These are phyloP conservation scores for Zaprionus lineosus DNA, from an alignment of 2,888 invertebrate species.

Conservation along the genomic window DNA sequence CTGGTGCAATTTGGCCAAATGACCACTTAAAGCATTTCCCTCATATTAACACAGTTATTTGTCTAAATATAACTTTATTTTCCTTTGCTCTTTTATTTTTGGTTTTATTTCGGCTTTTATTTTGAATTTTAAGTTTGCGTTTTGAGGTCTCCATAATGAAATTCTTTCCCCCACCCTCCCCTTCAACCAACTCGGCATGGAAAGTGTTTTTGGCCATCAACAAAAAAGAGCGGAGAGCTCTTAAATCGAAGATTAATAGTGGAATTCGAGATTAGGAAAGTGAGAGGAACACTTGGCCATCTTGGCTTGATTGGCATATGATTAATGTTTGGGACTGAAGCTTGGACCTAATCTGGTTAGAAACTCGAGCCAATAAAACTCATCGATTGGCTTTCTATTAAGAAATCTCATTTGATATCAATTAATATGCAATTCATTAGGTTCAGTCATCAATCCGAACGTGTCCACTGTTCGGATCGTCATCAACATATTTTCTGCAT, in stretches of 20 bases:
- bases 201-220: constrained; percentile 55
- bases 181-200: constrained; percentile 42
- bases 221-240: constrained; percentile 22
- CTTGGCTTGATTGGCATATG: neutral
- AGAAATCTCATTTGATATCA: too few species aligned
- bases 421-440: too few species aligned
- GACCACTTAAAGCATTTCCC: constrained; percentile 42
- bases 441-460: too few species aligned
- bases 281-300: constrained; percentile 36
- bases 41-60: constrained; percentile 13
- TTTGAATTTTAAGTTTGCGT: too few species aligned
- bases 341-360: too few species aligned
- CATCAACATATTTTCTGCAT: too few species aligned
- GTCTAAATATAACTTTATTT: constrained; percentile 4
- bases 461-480: too few species aligned
- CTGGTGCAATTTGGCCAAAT: constrained; percentile 68
- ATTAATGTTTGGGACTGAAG: too few species aligned
- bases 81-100: constrained; percentile 9
- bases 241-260: constrained; percentile 45
- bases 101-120: constrained; percentile 1
- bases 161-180: constrained; percentile 3
- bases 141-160: too few species aligned
- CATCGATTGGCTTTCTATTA: too few species aligned
- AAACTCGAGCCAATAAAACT: too few species aligned
- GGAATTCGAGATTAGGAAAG: constrained; percentile 33